phyloP scores from a whole-genome alignment of 2,797 vertebrate genomes.

The Phalloptychus januarius region DNA sequence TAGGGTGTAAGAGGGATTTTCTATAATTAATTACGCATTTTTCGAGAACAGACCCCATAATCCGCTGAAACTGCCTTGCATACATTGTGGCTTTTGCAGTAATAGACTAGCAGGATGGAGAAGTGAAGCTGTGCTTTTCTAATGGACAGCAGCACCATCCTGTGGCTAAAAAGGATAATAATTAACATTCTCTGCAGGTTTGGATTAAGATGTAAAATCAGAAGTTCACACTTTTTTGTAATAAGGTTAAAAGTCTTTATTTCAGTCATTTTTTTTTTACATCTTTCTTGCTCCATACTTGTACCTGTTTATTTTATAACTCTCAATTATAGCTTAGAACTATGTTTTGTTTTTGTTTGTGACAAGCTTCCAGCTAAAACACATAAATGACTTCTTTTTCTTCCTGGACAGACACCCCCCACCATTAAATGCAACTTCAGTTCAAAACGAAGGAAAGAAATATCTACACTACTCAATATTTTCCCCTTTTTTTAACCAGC shows the following conservation, averaged over 20 bases:
- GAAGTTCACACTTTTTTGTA: neutral
- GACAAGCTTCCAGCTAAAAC: neutral
- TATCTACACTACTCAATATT: too few relatives aligned
- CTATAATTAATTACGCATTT: neutral
- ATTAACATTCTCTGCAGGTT: neutral
- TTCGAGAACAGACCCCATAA: neutral
- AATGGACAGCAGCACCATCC: conserved; percentile 11
- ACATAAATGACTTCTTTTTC: neutral
- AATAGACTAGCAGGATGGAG: neutral
- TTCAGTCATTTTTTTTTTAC: neutral
- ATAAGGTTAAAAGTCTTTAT: neutral
- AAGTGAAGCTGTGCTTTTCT: neutral
- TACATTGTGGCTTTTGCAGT: neutral
- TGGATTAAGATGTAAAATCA: neutral
- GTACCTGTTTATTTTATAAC: neutral
- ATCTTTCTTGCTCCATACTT: neutral
- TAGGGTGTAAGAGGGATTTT: neutral
- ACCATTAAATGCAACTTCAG: neutral
- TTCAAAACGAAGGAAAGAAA: too few relatives aligned
- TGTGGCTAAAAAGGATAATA: neutral
- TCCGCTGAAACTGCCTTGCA: neutral
- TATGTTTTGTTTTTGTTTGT: neutral
- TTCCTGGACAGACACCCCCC: neutral
- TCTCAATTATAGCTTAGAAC: neutral
- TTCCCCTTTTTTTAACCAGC: too few relatives aligned